Evolutionary conservation across 2,888 invertebrate genomes (phyloP).

Genomic region (Eumerus sabulonum): DNA sequence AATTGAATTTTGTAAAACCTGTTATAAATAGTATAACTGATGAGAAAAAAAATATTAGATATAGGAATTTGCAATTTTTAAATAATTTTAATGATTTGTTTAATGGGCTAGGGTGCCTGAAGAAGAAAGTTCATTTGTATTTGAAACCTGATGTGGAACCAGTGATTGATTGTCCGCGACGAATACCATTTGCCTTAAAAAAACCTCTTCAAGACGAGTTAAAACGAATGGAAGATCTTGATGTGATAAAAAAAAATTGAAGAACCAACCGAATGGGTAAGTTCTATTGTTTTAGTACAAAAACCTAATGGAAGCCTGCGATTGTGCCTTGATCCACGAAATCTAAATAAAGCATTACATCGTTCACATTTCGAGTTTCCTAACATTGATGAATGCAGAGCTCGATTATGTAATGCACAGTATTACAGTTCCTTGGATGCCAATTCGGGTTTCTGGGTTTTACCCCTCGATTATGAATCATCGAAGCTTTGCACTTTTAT

Average conservation of each 20-base stretch:
- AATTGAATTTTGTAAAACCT: no score
- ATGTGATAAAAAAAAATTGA: constrained; percentile 30
- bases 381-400: constrained; percentile 36
- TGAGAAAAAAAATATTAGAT: no score
- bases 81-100: constrained; percentile 22
- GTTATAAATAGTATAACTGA: constrained; percentile 1
- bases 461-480: constrained; percentile 31
- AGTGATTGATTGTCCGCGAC: constrained; percentile 20
- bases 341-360: constrained; percentile 55
- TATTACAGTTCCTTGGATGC: constrained; percentile 37
- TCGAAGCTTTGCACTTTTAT: constrained; percentile 54
- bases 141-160: constrained; percentile 1
- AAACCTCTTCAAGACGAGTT: background rate
- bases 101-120: constrained; percentile 17
- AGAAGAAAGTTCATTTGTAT: constrained; percentile 10
- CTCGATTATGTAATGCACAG: constrained; percentile 21
- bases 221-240: background rate
- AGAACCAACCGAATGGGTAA: no score
- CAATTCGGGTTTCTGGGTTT: constrained; percentile 36
- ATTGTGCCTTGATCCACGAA: no score
- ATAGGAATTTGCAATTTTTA: no score
- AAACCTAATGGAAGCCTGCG: constrained; percentile 59
- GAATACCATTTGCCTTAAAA: constrained; percentile 7
- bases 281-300: constrained; percentile 47
- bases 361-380: constrained; percentile 51